Conservation (phyloP, 2,113 vertebrate genomes). For the Macrotis lagotis region DNA sequence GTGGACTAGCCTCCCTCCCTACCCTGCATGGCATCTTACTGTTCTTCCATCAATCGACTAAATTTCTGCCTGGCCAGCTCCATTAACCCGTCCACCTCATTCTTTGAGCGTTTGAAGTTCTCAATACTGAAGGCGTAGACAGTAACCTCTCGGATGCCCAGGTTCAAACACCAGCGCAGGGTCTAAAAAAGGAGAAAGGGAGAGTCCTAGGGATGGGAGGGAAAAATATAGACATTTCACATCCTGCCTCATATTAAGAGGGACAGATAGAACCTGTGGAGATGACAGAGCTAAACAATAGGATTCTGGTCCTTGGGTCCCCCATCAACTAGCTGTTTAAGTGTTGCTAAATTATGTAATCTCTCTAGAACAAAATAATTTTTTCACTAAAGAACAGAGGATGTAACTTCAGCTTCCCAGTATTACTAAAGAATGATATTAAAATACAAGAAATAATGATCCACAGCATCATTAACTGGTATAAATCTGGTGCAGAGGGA, state of each 20-base stretch:
- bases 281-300: not conserved
- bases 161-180: constrained; percentile 94
- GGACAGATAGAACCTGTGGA: not conserved
- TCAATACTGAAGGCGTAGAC: constrained; percentile 99
- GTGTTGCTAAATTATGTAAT: not conserved
- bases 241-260: not conserved
- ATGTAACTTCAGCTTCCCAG: not conserved
- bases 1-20: not conserved
- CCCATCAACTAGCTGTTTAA: not conserved
- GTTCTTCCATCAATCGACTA: constrained; percentile 91
- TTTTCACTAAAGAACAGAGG: not conserved
- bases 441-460: constrained; percentile 15
- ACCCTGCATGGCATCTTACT: constrained; percentile 84
- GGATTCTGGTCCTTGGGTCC: not conserved
- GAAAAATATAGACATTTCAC: not conserved
- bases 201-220: constrained; percentile 11
- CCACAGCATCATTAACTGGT: not conserved
- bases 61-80: constrained; percentile 97
- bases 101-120: constrained; percentile 97
- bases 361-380: not conserved
- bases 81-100: constrained; percentile 97
- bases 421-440: not conserved
- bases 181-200: constrained; percentile 83
- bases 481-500: not conserved
- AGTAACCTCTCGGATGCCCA: constrained; percentile 95